These are phyloP conservation scores for Cryptus armator DNA, from an alignment of 2,888 invertebrate species.

Conservation along the genomic window DNA sequence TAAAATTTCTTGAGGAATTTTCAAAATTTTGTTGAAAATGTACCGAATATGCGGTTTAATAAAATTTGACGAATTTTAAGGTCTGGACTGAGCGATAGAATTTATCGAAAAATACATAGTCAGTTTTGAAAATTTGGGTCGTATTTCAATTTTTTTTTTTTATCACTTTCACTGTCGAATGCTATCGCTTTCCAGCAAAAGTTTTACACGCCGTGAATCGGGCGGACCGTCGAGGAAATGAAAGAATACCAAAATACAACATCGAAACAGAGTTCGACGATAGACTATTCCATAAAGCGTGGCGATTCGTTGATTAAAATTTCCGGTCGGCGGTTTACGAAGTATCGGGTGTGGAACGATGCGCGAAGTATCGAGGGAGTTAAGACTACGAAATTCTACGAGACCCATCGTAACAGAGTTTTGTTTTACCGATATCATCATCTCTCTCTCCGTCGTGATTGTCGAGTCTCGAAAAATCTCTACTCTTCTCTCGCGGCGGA, in stretches of 20 bases:
- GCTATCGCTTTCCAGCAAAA: background rate
- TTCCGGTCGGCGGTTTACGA: slow-evolving; percentile 63
- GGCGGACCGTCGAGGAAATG: background rate
- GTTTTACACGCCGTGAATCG: background rate
- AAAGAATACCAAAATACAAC: background rate
- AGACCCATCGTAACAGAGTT: background rate
- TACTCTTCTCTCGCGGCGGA: background rate
- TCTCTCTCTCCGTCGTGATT: background rate
- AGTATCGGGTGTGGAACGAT: slow-evolving; percentile 56
- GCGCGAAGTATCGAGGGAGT: slow-evolving; percentile 56
- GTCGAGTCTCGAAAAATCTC: slow-evolving; percentile 29
- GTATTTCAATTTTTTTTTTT: background rate
- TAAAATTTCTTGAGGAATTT: too few species aligned
- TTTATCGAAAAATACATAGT: background rate
- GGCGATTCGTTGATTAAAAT: slow-evolving; percentile 68
- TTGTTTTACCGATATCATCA: background rate
- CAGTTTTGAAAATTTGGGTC: background rate
- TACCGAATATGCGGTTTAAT: too few species aligned
- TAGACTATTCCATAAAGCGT: slow-evolving; percentile 52
- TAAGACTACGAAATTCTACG: background rate
- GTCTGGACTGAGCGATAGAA: background rate
- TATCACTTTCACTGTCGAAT: background rate
- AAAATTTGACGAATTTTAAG: background rate
- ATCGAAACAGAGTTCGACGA: background rate
- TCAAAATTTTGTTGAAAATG: too few species aligned